phyloP scores from a whole-genome alignment of 2,888 invertebrate genomes.

The Dione vanillae region DNA sequence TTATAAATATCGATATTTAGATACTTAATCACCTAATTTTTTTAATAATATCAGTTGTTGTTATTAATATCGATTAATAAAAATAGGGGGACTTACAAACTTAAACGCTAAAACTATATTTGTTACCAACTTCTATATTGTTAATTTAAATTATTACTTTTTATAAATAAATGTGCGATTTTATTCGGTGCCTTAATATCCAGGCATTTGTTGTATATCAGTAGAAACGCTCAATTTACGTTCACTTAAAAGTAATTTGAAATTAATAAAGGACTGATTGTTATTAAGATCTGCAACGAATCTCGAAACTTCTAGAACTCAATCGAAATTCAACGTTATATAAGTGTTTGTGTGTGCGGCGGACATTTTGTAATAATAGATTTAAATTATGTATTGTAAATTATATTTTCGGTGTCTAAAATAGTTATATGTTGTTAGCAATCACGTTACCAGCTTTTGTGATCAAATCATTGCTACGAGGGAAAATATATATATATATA shows the following conservation, averaged over 20 bases:
- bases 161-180: neutral
- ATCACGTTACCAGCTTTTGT: constrained; percentile 43
- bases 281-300: constrained; percentile 61
- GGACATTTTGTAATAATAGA: constrained; percentile 4
- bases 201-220: constrained; percentile 10
- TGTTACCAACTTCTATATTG: too few relatives aligned
- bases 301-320: constrained; percentile 47
- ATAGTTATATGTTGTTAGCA: constrained; percentile 22
- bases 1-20: too few relatives aligned
- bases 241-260: constrained; percentile 13
- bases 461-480: constrained; percentile 23
- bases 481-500: neutral
- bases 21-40: too few relatives aligned
- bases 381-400: constrained; percentile 4
- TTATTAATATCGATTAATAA: too few relatives aligned
- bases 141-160: neutral
- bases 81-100: too few relatives aligned
- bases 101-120: too few relatives aligned
- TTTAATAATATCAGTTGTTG: too few relatives aligned
- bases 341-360: neutral
- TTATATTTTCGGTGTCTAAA: constrained; percentile 17
- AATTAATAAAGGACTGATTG: constrained; percentile 51
- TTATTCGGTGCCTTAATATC: constrained; percentile 19
- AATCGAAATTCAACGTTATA: constrained; percentile 3
- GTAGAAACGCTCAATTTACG: constrained; percentile 20